Conservation (phyloP, 2,113 vertebrate species). For the Sakesphorus luctuosus region DNA sequence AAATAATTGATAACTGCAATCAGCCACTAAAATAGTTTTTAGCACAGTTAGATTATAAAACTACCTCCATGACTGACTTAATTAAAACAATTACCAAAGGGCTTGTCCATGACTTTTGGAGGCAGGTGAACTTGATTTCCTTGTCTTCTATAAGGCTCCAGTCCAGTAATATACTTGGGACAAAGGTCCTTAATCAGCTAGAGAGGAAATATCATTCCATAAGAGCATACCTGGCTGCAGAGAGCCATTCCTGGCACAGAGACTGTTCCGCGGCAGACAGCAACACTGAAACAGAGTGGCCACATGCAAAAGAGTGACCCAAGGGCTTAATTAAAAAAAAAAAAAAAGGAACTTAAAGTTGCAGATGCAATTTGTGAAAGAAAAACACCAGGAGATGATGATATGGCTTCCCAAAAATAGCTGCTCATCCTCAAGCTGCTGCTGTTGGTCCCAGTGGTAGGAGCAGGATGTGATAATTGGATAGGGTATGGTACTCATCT, state of each 20-base stretch:
- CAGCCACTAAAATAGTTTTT: not conserved
- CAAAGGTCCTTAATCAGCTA: conserved; percentile 3
- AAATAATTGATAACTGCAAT: not conserved
- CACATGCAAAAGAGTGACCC: not conserved
- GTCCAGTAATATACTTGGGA: not conserved
- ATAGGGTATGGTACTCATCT: not conserved
- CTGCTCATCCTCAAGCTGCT: not conserved
- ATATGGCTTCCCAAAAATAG: not conserved
- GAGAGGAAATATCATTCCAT: not conserved
- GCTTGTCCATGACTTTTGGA: not conserved
- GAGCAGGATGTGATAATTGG: not conserved
- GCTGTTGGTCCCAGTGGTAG: not conserved
- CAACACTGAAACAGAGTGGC: not conserved
- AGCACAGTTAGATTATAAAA: conserved; percentile 8
- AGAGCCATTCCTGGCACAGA: not conserved
- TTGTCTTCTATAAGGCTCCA: not conserved
- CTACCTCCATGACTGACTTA: not conserved
- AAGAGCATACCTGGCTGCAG: not conserved
- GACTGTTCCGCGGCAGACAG: not conserved
- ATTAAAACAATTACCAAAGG: not conserved
- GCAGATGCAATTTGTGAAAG: not conserved
- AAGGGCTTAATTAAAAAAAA: not conserved
- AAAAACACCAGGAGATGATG: not conserved
- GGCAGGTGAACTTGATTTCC: not conserved
- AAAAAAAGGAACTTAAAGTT: not conserved